phyloP scores from a whole-genome alignment of 2,113 vertebrate genomes.

The Aepyceros melampus region DNA sequence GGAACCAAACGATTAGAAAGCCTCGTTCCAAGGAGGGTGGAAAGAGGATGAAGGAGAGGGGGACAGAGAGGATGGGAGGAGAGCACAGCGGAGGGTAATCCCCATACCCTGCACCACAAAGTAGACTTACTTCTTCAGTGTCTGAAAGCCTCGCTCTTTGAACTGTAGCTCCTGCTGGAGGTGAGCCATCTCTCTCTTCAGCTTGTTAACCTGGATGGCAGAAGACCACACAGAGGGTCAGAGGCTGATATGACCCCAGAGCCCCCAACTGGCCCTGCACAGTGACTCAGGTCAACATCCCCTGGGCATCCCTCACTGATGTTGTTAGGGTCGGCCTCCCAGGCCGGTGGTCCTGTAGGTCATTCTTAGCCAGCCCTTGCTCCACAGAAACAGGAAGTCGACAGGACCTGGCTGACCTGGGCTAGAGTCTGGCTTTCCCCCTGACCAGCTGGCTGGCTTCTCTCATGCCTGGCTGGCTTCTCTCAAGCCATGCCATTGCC shows the following conservation, averaged over 20 bases:
- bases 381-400: not conserved
- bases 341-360: not conserved
- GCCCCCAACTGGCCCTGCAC: not conserved
- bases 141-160: conserved; percentile 96
- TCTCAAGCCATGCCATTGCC: not conserved
- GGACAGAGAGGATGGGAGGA: not conserved
- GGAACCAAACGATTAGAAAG: not conserved
- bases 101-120: not conserved
- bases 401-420: not conserved
- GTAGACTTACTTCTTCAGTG: conserved; percentile 91
- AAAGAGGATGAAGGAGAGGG: not conserved
- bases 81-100: not conserved
- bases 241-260: not conserved
- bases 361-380: not conserved
- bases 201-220: conserved; percentile 90
- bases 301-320: not conserved
- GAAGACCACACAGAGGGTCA: not conserved
- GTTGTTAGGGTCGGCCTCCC: not conserved
- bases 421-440: not conserved
- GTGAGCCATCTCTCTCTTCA: conserved; percentile 95
- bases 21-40: not conserved
- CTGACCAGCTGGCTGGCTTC: not conserved
- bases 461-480: not conserved
- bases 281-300: not conserved
- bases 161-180: conserved; percentile 96